Percentiles rank a stretch among this genome's conserved stretches.
These are phyloP conservation scores for Neosilurus mollespiculum DNA, from an alignment of 2,797 vertebrate species.

Conservation along the genomic window DNA sequence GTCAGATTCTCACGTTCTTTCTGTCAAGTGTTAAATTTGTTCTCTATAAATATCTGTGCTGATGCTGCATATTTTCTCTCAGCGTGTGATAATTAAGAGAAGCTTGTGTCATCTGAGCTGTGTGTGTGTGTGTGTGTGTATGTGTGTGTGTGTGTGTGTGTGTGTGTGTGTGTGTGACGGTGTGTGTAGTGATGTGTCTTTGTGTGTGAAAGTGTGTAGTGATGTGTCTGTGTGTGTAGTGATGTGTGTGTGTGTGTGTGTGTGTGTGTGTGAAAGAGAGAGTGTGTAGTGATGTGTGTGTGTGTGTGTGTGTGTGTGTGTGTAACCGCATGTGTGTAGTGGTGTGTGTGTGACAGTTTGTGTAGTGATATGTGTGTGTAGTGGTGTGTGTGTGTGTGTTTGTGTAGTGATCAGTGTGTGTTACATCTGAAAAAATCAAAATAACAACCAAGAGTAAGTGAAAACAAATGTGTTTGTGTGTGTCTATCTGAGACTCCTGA, in stretches of 20 bases:
- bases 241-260: not conserved
- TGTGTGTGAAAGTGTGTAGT: not conserved
- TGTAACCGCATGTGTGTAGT: too few species aligned
- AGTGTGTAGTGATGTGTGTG: not conserved
- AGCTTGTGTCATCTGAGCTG: slow-evolving; percentile 67
- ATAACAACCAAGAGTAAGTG: not conserved
- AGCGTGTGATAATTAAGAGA: slow-evolving; percentile 74
- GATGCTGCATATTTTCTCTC: slow-evolving; percentile 28
- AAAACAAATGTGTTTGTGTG: not conserved
- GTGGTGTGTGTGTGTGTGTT: slow-evolving; percentile 9
- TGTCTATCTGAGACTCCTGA: not conserved
- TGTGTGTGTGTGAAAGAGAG: not conserved
- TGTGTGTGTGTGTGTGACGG: too few species aligned
- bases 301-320: not conserved
- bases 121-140: too few species aligned
- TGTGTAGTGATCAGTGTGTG: too few species aligned
- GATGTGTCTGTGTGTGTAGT: not conserved
- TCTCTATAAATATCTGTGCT: slow-evolving; percentile 37
- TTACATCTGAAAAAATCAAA: not conserved
- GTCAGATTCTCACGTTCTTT: not conserved
- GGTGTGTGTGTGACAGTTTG: too few species aligned
- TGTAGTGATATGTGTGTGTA: not conserved
- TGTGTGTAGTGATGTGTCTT: too few species aligned
- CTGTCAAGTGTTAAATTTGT: not conserved
- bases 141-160: too few species aligned